Evolutionary conservation across 2,113 vertebrate genomes (phyloP).

Genomic region (Aepyceros melampus): DNA sequence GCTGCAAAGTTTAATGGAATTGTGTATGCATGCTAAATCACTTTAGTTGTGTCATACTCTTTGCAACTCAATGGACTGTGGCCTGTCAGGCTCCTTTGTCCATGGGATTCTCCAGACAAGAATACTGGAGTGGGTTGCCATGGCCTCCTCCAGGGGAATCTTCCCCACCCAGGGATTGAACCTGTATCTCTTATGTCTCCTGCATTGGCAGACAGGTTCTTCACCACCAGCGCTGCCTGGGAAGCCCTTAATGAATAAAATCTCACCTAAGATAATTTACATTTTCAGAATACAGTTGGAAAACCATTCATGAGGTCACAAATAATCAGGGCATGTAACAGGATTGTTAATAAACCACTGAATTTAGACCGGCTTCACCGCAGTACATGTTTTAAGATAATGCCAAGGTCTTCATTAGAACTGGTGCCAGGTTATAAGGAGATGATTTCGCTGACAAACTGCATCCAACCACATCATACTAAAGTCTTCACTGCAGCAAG

Average conservation of each 20-base stretch:
- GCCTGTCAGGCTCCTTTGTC: neutral
- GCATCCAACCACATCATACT: neutral
- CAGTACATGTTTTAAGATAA: neutral
- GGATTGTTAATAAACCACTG: neutral
- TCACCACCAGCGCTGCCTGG: neutral
- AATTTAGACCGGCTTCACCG: neutral
- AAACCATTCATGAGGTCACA: constrained; percentile 16
- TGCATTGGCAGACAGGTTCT: neutral
- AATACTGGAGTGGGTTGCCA: neutral
- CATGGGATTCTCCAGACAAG: neutral
- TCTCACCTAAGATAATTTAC: neutral
- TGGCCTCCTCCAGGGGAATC: neutral
- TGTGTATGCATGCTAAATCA: neutral
- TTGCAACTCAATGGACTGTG: neutral
- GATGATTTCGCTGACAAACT: constrained; percentile 48
- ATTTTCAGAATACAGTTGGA: constrained; percentile 34
- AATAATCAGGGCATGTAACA: neutral
- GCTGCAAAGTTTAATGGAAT: neutral
- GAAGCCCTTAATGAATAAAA: neutral
- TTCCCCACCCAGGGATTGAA: neutral
- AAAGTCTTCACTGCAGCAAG: neutral
- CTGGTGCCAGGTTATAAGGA: neutral
- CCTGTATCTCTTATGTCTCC: neutral
- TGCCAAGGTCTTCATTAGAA: constrained; percentile 20
- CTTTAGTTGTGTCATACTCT: neutral